These are phyloP conservation scores for Vimba vimba DNA, from an alignment of 2,113 vertebrate genomes.

Conservation along the genomic window DNA sequence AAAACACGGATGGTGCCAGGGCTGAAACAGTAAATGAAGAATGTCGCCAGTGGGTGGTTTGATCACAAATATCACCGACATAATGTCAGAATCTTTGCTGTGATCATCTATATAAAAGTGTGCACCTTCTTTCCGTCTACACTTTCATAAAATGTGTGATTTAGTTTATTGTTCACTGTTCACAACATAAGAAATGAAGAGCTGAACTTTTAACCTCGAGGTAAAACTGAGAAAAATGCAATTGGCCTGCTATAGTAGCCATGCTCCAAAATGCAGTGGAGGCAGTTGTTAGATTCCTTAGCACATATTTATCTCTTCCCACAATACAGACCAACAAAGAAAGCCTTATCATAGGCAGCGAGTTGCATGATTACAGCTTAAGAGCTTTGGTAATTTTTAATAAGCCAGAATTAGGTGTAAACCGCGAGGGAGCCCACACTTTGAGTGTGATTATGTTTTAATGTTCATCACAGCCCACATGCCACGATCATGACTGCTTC, in stretches of 20 bases:
- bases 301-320: constrained; percentile 5
- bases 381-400: constrained; percentile 48
- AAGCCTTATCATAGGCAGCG: constrained; percentile 12
- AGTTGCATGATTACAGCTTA: constrained; percentile 34
- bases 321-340: neutral
- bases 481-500: neutral
- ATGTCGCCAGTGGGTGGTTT: constrained; percentile 5
- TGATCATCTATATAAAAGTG: constrained; percentile 14
- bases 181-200: constrained; percentile 6
- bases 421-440: neutral
- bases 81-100: constrained; percentile 33
- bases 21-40: neutral
- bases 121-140: neutral
- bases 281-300: neutral
- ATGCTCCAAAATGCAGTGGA: neutral
- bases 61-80: constrained; percentile 25
- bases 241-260: neutral
- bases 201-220: constrained; percentile 38
- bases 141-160: constrained; percentile 10
- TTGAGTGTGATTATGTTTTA: neutral
- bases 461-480: constrained; percentile 28
- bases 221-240: neutral
- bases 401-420: constrained; percentile 38
- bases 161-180: constrained; percentile 11
- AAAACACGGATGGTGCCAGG: neutral